These are phyloP conservation scores for Apogon talboti DNA, from an alignment of 2,797 vertebrate genomes.

Conservation along the genomic window DNA sequence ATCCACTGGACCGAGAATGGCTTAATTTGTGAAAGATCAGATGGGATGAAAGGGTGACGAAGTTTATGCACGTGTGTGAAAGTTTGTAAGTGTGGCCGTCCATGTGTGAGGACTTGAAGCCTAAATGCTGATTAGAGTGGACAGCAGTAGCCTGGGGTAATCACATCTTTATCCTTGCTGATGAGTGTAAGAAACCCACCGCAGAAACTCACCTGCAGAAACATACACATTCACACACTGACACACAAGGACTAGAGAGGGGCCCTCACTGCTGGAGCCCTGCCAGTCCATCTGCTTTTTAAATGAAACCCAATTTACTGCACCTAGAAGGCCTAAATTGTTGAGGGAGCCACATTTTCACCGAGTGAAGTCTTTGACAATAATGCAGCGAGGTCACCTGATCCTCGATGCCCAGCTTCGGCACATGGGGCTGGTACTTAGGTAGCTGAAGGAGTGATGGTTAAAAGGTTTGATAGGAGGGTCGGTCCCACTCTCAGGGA, in stretches of 20 bases:
- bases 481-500: conserved; percentile 9
- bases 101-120: conserved; percentile 27
- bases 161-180: conserved; percentile 68
- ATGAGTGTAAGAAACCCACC: conserved; percentile 55
- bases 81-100: conserved; percentile 13
- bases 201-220: conserved; percentile 56
- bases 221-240: conserved; percentile 25
- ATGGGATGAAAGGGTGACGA: conserved; percentile 39
- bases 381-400: conserved; percentile 18
- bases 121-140: conserved; percentile 58
- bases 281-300: conserved; percentile 70
- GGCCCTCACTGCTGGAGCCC: conserved; percentile 31
- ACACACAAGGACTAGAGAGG: conserved; percentile 30
- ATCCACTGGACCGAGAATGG: conserved; percentile 20
- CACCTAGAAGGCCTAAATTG: conserved; percentile 30
- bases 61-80: conserved; percentile 15
- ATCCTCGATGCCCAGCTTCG: conserved; percentile 22
- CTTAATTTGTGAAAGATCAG: conserved; percentile 34
- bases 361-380: conserved; percentile 13
- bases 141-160: conserved; percentile 70
- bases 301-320: conserved; percentile 55
- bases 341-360: conserved; percentile 30
- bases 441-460: conserved; percentile 13
- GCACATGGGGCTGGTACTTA: conserved; percentile 38
- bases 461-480: conserved; percentile 49